Evolutionary conservation across 2,888 invertebrate genomes (phyloP), one percentile per base, ranked within the genome.

Genomic region (Melinaea menophilus): DNA sequence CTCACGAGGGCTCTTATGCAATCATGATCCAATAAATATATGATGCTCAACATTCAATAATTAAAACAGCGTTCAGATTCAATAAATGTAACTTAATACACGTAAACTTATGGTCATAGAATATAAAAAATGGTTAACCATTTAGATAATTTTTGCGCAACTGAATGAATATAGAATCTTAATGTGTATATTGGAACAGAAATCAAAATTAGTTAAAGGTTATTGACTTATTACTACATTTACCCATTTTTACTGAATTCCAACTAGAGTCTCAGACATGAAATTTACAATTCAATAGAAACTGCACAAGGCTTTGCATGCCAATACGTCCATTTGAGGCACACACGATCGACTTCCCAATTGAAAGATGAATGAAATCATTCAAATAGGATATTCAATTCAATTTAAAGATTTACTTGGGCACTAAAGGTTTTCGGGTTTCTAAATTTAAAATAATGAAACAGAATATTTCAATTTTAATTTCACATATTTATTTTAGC

Each of bases 201-300:
- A 5, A 51, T 51, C 11, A 31, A 51, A 51, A 51, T 51, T 9
- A 51, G 22, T 2, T 41, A 41, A 41, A n/a, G 48, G 48, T 48
- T 22, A 48, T 48, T 48, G 13, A 22, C 5, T 13, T 55, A 57
- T 37, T 51, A 54, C 31, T 51, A 54, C 31, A 34, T 5, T 33
- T 37, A 56, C 51, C 59, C 58, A 63, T 67, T 71, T 68, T 62
- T 67, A 67, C 59, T 75, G 76, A 82, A 81, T 78, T 79, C 77
- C 75, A 78, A 79, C 80, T 80, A 77, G 78, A 82, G 79, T 83
- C 84, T 84, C 82, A 84, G 83, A 82, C 81, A 82, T 85, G 78
- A 84, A 85, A 88, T 88, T 86, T 87, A 85, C 88, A 89, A 88
- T 89, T 88, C 88, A 88, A 88, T 88, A 83, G 86, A 82, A 83